Evolutionary conservation across 2,113 vertebrate species (phyloP), one percentile per base, ranked within the genome.

Genomic region (Polypterus bichir): DNA sequence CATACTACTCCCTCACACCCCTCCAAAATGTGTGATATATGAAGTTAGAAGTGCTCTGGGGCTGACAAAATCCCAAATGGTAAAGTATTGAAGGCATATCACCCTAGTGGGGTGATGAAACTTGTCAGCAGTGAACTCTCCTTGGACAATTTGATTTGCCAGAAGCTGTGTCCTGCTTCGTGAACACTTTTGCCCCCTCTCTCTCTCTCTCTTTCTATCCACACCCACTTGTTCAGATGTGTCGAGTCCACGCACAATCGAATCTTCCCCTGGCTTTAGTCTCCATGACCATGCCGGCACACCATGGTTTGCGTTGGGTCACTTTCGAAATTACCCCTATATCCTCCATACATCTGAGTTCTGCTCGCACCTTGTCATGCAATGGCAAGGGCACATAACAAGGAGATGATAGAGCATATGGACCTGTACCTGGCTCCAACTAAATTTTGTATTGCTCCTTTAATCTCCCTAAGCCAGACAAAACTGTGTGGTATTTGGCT

Each of bases 391-490:
- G 62, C 9, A 66, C 57, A 1, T 57, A 5, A 1, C 56, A n/a
- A n/a, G 55, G 62, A 3, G 67, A 52, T 53, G 67, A 69, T 7
- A 69, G 59, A 3, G 59, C 65, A 27, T 27, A 27, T 27, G 27
- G 27, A 27, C 1, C 27, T 27, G 27, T 27, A 27, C 27, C 62
- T 2, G 64, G 53, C 7, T 66, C 62, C 45, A 66, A n/a, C 9
- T 66, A 9, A 7, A 67, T 67, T 59, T 47, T 58, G 47, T 68
- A 66, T 0, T 62, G 59, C 54, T 62, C 60, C 27, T 63, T 64
- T 48, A 65, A 49, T n/a, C 68, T 55, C 2, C 64, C 66, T 2
- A 73, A 4, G 2, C 66, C 66, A 8, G 59, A 46, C n/a, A 69
- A 71, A 3, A 68, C 62, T 10, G 62, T 44, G 2, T 61, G 59